Evolutionary conservation across 2,797 vertebrate species (phyloP).

Genomic region (Cryptoprocta ferox): DNA sequence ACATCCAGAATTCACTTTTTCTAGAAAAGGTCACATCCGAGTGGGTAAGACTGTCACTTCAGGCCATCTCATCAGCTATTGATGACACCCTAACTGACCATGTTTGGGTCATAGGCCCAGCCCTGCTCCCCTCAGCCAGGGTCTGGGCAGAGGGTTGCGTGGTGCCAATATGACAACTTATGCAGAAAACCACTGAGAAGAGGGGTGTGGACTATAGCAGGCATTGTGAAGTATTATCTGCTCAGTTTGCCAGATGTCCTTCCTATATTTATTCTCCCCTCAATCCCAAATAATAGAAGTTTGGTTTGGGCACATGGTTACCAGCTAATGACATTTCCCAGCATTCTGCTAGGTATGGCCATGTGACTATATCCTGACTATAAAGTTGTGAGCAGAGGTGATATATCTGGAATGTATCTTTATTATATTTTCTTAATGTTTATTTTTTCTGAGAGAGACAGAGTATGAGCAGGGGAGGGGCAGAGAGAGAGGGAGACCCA

Average conservation of each 20-base stretch:
- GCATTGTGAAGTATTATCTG: not conserved
- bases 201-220: accelerated
- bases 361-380: not conserved
- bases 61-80: not conserved
- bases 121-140: not conserved
- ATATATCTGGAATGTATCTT: not conserved
- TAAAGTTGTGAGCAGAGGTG: not conserved
- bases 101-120: not conserved
- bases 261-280: not conserved
- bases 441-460: too few species aligned
- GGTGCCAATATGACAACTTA: not conserved
- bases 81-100: not conserved
- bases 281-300: not conserved
- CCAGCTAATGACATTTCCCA: not conserved
- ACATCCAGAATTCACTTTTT: not conserved
- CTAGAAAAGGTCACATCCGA: not conserved
- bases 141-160: not conserved
- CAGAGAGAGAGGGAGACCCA: too few species aligned
- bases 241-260: not conserved
- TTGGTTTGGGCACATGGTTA: not conserved
- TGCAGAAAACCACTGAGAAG: not conserved
- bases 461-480: too few species aligned
- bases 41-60: not conserved
- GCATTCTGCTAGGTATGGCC: not conserved
- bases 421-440: too few species aligned